phyloP scores from a whole-genome alignment of 2,113 vertebrate species.

The Leptocoma aspasia region DNA sequence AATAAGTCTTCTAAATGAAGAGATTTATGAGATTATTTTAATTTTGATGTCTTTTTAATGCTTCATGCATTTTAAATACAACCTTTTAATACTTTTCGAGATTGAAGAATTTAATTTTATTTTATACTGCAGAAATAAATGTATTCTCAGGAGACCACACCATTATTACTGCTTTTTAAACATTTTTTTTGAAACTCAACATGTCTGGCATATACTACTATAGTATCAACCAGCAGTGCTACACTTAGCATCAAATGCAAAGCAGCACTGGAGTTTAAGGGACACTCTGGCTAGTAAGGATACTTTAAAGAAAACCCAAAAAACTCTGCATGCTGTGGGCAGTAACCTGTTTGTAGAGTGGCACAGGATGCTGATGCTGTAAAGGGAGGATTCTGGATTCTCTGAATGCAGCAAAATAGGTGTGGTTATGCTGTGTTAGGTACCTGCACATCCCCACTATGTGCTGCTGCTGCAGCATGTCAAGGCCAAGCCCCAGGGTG shows the following conservation, averaged over 20 bases:
- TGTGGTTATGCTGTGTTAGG: background rate
- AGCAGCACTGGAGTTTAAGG: background rate
- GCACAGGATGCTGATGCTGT: background rate
- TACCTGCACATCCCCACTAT: accelerated
- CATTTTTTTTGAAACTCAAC: background rate
- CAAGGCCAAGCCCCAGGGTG: background rate
- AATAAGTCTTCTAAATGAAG: constrained; percentile 81
- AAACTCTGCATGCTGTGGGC: background rate
- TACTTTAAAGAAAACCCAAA: background rate
- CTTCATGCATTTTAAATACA: constrained; percentile 84
- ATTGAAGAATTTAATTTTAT: constrained; percentile 81
- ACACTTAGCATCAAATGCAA: background rate
- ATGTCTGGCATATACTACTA: background rate
- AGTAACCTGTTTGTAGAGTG: background rate
- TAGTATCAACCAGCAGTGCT: background rate
- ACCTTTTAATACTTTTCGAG: constrained; percentile 82
- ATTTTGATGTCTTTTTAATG: constrained; percentile 86
- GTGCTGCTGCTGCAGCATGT: background rate
- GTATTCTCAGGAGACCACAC: constrained; percentile 84
- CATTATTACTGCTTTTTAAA: constrained; percentile 77
- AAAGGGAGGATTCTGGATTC: background rate
- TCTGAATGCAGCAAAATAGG: background rate
- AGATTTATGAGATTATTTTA: constrained; percentile 87
- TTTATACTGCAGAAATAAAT: constrained; percentile 78
- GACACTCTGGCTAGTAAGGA: background rate